These are phyloP conservation scores for Proterorhinus semilunaris DNA, from an alignment of 2,113 vertebrate genomes.

Conservation along the genomic window DNA sequence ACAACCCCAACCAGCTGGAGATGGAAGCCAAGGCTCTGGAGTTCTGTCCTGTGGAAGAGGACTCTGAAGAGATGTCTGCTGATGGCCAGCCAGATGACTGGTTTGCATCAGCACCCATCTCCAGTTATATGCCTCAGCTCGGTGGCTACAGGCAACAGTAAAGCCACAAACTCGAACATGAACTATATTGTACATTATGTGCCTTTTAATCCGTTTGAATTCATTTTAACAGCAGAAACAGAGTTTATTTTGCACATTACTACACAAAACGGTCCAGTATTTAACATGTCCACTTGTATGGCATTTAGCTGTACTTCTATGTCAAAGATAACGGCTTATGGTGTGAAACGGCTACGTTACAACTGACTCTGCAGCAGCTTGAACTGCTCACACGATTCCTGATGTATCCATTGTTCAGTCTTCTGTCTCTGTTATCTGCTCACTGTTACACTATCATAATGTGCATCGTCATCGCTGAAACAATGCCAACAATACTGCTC, in stretches of 20 bases:
- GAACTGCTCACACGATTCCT: neutral
- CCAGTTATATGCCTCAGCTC: slow-evolving; percentile 86
- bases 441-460: slow-evolving; percentile 1
- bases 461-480: neutral
- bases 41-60: slow-evolving; percentile 71
- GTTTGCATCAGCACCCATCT: slow-evolving; percentile 43
- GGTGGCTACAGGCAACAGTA: slow-evolving; percentile 90
- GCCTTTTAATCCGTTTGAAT: slow-evolving; percentile 17
- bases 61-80: slow-evolving; percentile 48
- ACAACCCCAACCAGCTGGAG: slow-evolving; percentile 62
- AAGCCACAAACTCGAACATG: slow-evolving; percentile 22
- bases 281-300: too few relatives aligned
- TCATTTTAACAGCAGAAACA: neutral
- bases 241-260: slow-evolving; percentile 19
- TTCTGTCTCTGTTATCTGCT: neutral
- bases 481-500: neutral
- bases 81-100: slow-evolving; percentile 46
- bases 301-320: too few relatives aligned
- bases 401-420: neutral
- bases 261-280: neutral
- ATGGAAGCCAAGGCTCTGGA: slow-evolving; percentile 61
- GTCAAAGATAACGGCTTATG: neutral
- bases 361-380: neutral
- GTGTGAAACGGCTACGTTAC: neutral
- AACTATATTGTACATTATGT: slow-evolving; percentile 1